Conservation (phyloP, 1,140 invertebrate species). For the Drosophila trapezifrons region DNA sequence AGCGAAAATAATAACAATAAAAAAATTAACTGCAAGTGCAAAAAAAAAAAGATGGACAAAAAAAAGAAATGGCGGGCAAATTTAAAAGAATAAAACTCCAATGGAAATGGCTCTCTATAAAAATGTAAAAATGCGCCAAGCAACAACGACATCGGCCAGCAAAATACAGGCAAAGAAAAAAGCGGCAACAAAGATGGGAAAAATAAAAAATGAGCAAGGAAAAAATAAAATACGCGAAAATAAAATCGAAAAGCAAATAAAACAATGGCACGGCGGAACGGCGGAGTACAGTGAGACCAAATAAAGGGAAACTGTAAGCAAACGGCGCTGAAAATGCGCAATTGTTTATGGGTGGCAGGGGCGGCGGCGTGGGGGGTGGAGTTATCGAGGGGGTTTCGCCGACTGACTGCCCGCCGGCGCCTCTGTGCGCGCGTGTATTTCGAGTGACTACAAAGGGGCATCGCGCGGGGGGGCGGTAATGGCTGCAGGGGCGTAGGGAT, state of each 20-base stretch:
- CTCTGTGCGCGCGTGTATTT: constrained; percentile 18
- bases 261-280: constrained; percentile 10
- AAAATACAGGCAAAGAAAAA: constrained; percentile 17
- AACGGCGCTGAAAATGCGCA: constrained; percentile 79
- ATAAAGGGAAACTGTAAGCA: constrained; percentile 73
- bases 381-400: not conserved
- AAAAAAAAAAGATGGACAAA: constrained; percentile 30
- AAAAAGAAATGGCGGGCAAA: constrained; percentile 56
- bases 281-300: constrained; percentile 29
- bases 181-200: constrained; percentile 21
- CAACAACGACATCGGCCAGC: not conserved
- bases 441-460: constrained; percentile 8
- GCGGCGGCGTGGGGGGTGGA: too few relatives aligned
- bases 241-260: constrained; percentile 39
- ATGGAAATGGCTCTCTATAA: constrained; percentile 65
- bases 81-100: constrained; percentile 74
- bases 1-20: constrained; percentile 79
- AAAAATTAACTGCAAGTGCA: constrained; percentile 73
- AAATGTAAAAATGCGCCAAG: constrained; percentile 66
- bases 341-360: constrained; percentile 66
- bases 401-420: constrained; percentile 46
- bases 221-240: not conserved
- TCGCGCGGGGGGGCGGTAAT: constrained; percentile 3
- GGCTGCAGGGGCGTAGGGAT: constrained; percentile 14
- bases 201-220: constrained; percentile 9